Evolutionary conservation across 2,113 vertebrate species (phyloP), one percentile per base, ranked within the genome.

Genomic region (Mastomys coucha): DNA sequence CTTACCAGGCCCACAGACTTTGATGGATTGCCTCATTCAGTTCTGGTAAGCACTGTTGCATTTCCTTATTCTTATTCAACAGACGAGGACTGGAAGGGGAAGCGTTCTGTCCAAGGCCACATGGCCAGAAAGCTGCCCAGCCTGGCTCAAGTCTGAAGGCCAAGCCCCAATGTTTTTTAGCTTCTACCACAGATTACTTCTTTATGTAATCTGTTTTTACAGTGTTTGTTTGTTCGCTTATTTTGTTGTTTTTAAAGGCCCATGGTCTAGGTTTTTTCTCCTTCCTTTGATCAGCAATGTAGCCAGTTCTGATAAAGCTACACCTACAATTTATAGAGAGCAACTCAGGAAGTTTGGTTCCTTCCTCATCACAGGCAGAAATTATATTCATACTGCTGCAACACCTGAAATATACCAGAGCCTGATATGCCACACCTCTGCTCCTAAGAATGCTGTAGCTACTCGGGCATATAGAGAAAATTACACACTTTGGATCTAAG

Each of bases 261-360:
- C 51, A 84, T 58, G 94, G 96, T 72, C 65, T 94, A 60, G 42
- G 36, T 56, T 87, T 86, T 63, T 22, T 91, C 77, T n/a, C n/a
- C 49, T 60, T 91, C 53, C 82, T 81, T 60, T 14, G 14, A 36
- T 51, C 12, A 82, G 73, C 17, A 56, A 12, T 0, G 17, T 14
- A 81, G 92, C 63, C 75, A n/a, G 9, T 2, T 26, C 39, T 1
- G 10, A 78, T 1, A 56, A 2, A 28, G 49, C 39, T 33, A 58
- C 0, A 10, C 51, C 82, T 39, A 42, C 0, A 7, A 26, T 5
- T 22, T 73, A 12, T 0, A 11, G 53, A 12, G 24, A 70, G 3
- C 11, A 19, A 16, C 19, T 49, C 53, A 39, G 5, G 33, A 4
- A 5, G 22, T n/a, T 24, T 36, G 45, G 33, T 36, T 77, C 17